Percentiles rank a stretch among this genome's conserved stretches.
phyloP scores from a whole-genome alignment of 2,888 invertebrate genomes.

The Harmothoe impar region DNA sequence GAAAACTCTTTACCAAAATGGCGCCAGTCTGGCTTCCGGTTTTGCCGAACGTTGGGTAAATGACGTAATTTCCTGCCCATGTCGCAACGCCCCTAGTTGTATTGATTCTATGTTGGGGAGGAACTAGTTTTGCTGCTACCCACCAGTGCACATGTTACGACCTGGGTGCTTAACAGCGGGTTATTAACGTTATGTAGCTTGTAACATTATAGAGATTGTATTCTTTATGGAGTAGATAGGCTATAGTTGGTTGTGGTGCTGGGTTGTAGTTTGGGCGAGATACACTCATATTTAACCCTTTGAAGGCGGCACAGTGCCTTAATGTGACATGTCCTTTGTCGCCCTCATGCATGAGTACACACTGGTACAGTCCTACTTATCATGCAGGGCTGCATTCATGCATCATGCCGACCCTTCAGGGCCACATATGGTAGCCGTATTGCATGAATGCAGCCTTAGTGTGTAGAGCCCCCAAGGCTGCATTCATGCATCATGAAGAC shows the following conservation, averaged over 20 bases:
- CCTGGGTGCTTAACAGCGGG: neutral
- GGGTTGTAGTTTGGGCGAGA: neutral
- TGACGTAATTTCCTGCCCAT: conserved; percentile 7
- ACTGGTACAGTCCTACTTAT: no score
- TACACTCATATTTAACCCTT: no score
- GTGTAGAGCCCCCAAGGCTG: no score
- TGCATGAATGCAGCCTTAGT: no score
- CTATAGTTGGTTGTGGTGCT: neutral
- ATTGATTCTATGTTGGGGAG: neutral
- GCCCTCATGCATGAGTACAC: no score
- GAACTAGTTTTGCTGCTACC: neutral
- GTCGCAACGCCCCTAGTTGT: neutral
- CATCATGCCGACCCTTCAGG: no score
- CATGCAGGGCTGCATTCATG: no score
- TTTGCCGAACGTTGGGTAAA: neutral
- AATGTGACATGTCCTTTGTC: no score
- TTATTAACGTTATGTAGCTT: neutral
- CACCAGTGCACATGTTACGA: neutral
- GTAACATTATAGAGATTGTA: no score
- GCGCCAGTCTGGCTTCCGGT: neutral
- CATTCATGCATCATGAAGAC: no score
- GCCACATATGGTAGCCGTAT: no score
- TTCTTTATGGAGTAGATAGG: neutral
- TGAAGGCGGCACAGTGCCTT: no score
- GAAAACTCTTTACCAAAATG: neutral